Conservation (phyloP, 2,888 invertebrate species). For the Tinea semifulvella region DNA sequence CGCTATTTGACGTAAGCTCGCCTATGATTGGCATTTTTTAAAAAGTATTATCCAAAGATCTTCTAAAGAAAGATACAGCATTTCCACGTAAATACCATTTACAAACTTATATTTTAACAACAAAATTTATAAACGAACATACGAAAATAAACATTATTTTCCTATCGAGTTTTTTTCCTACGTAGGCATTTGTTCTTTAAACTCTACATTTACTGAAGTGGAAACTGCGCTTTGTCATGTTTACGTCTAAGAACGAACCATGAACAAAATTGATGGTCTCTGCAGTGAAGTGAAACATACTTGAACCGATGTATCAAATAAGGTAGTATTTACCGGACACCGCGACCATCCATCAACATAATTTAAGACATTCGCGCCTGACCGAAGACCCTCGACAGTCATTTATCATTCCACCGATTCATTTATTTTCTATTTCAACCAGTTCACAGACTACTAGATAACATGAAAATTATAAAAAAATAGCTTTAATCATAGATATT, state of each 20-base stretch:
- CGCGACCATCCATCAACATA: conserved; percentile 21
- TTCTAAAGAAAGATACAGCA: too few species aligned
- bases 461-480: too few species aligned
- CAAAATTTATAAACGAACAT: too few species aligned
- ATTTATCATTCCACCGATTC: conserved; percentile 21
- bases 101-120: too few species aligned
- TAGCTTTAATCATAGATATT: too few species aligned
- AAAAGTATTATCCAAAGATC: too few species aligned
- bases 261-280: conserved; percentile 11
- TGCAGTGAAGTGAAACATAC: conserved; percentile 12
- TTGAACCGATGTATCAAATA: conserved; percentile 12
- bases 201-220: not conserved
- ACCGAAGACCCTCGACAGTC: conserved; percentile 16
- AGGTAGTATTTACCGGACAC: conserved; percentile 19
- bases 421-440: conserved; percentile 5
- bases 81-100: too few species aligned
- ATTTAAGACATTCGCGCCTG: conserved; percentile 17
- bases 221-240: not conserved
- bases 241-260: not conserved
- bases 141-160: too few species aligned
- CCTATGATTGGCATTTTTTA: too few species aligned
- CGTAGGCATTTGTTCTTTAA: not conserved
- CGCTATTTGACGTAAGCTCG: too few species aligned
- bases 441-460: conserved; percentile 11
- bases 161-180: not conserved